Evolutionary conservation across 2,113 vertebrate genomes (phyloP).

Genomic region (Chaetops frenatus): DNA sequence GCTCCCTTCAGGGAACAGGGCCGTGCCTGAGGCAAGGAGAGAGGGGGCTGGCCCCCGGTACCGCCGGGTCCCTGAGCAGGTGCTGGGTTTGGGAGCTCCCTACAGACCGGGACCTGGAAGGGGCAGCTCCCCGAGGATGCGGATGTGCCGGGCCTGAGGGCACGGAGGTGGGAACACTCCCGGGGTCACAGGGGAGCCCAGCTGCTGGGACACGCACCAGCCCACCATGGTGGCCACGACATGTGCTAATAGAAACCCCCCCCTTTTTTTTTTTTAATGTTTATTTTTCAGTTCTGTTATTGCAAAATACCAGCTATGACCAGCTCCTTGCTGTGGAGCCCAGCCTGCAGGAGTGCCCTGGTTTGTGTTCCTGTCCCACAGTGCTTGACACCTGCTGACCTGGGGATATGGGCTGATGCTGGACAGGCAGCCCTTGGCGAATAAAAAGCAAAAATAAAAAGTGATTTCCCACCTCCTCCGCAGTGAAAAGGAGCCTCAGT

Average conservation of each 20-base stretch:
- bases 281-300: not conserved
- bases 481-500: not conserved
- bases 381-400: accelerated
- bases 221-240: accelerated
- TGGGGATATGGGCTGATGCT: not conserved
- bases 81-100: not conserved
- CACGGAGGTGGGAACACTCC: not conserved
- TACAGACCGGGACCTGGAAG: not conserved
- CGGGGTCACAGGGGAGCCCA: not conserved
- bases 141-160: not conserved
- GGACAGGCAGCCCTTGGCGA: accelerated
- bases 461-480: not conserved
- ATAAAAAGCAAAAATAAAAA: not conserved
- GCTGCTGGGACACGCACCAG: accelerated
- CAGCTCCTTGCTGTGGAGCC: not conserved
- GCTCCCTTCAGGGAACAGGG: accelerated
- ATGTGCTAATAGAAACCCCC: not conserved
- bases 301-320: not conserved
- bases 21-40: not conserved
- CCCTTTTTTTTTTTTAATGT: not conserved
- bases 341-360: not conserved
- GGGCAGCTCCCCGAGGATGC: not conserved
- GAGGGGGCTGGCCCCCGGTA: not conserved
- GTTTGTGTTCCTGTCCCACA: accelerated
- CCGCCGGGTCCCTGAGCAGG: accelerated